Evolutionary conservation across 2,797 vertebrate genomes (phyloP).

Genomic region (Coracias cyanogaster): DNA sequence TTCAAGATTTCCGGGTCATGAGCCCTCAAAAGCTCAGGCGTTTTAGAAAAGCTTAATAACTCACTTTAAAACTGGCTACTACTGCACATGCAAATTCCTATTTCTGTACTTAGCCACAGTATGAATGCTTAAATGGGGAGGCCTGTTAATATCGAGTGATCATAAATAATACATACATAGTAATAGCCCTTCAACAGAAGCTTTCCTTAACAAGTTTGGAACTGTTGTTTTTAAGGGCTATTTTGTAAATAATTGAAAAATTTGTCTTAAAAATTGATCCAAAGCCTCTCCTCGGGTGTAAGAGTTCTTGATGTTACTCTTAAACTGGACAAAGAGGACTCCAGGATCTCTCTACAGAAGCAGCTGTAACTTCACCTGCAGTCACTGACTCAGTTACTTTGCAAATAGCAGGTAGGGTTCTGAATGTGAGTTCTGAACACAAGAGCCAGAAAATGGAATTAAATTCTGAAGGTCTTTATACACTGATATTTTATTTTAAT

Average conservation of each 20-base stretch:
- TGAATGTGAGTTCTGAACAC: background rate
- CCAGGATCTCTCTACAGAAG: background rate
- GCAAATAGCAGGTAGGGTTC: background rate
- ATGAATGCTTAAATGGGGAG: background rate
- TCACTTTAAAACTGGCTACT: background rate
- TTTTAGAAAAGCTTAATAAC: background rate
- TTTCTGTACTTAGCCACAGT: background rate
- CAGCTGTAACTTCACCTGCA: background rate
- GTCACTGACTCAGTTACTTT: background rate
- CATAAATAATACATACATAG: background rate
- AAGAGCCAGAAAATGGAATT: background rate
- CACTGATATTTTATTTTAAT: background rate
- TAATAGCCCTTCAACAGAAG: background rate
- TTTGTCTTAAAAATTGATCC: background rate
- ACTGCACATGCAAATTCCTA: background rate
- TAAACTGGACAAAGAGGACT: background rate
- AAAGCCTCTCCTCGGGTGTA: background rate
- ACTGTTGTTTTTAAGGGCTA: background rate
- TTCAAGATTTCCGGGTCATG: background rate
- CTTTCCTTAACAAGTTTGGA: background rate
- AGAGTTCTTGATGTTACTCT: background rate
- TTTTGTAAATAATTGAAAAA: background rate
- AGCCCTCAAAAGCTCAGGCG: background rate
- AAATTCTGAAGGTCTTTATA: background rate
- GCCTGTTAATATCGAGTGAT: background rate